Conservation (phyloP, 2,888 invertebrate species). For the Oxycera nigricornis region DNA sequence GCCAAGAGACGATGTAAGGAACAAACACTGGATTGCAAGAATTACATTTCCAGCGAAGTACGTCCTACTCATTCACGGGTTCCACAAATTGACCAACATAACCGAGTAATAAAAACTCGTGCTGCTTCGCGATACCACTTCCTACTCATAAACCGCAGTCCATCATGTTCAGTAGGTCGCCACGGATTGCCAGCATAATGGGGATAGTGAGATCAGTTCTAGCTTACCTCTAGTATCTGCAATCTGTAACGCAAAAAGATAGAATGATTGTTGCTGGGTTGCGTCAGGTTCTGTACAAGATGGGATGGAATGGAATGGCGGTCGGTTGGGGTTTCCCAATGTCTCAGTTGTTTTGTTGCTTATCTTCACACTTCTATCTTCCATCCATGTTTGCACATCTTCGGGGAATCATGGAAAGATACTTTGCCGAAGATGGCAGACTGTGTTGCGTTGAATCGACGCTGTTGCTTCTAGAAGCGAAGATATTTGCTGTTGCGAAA, state of each 20-base stretch:
- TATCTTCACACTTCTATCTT: not conserved
- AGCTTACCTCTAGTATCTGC: constrained; percentile 10
- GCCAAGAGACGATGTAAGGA: no score
- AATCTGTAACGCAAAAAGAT: not conserved
- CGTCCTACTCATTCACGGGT: constrained; percentile 8
- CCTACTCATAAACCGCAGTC: not conserved
- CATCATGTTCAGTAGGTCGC: constrained; percentile 8
- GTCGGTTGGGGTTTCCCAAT: constrained; percentile 29
- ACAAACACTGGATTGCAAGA: no score
- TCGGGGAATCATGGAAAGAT: not conserved
- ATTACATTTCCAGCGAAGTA: constrained; percentile 2
- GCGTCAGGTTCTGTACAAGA: not conserved
- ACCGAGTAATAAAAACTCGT: not conserved
- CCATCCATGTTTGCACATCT: not conserved
- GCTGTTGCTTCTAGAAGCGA: not conserved
- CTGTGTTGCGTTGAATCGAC: not conserved
- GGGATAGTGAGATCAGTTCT: not conserved
- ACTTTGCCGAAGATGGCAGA: not conserved
- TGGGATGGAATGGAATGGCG: no score
- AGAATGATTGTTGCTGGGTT: not conserved
- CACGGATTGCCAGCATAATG: not conserved
- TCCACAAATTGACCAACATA: constrained; percentile 2
- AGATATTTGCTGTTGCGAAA: not conserved
- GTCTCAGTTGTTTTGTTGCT: constrained; percentile 6
- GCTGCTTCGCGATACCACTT: constrained; percentile 9